Conservation (phyloP, 2,113 vertebrate genomes). For the Sander vitreus region DNA sequence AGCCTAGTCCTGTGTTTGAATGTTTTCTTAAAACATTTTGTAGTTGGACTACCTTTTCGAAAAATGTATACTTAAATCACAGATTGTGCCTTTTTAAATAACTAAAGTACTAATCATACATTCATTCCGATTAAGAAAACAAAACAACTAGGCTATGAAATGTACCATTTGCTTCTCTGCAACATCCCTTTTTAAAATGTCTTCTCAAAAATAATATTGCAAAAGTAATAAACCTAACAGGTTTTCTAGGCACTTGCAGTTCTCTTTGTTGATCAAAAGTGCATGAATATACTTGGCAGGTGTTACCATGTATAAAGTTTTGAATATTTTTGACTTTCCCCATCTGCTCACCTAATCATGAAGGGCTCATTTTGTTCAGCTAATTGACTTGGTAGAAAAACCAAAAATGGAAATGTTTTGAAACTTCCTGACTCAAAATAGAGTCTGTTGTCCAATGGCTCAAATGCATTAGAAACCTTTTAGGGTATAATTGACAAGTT, state of each 20-base stretch:
- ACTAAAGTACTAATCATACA: not conserved
- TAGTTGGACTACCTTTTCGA: too few species aligned
- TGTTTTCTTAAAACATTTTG: too few species aligned
- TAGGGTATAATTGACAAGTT: not conserved
- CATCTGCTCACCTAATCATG: conserved; percentile 29
- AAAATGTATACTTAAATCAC: too few species aligned
- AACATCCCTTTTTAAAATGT: not conserved
- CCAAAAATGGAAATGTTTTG: not conserved
- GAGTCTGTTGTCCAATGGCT: conserved; percentile 5
- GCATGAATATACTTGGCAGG: conserved; percentile 14
- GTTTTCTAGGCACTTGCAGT: not conserved
- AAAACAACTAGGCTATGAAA: not conserved
- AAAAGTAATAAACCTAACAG: not conserved
- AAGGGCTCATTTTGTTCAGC: conserved; percentile 17
- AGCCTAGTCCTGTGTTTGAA: too few species aligned
- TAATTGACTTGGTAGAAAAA: conserved; percentile 18
- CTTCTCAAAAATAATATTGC: not conserved
- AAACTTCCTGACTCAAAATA: not conserved
- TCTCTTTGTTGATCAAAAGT: not conserved
- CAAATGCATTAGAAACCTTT: not conserved
- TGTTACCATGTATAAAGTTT: conserved; percentile 1
- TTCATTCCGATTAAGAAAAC: not conserved
- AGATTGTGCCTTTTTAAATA: not conserved
- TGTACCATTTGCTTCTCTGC: not conserved
- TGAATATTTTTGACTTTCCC: conserved; percentile 16